Base-by-base conservation (phyloP, 1,140 invertebrate genomes). In the Neodiprion lecontei region DNA sequence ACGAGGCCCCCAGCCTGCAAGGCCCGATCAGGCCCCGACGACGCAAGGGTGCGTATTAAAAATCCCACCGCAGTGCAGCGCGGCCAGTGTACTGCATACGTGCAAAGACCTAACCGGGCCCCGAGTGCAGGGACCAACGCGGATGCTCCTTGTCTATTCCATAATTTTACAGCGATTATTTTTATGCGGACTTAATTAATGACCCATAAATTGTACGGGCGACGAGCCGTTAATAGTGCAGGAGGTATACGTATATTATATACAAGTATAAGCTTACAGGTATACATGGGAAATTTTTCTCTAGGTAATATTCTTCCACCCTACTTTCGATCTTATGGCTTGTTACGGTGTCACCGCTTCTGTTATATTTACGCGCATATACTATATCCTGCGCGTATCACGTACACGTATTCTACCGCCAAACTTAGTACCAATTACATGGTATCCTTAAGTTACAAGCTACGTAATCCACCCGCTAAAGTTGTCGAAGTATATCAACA, bases 81-180 rank as follows among this genome's bases (percentile, higher is more conserved):
- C 28, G 28, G 53, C n/a, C 28, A 0, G 28, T 12, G 3, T 61
- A 61, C n/a, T 9, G n/a, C n/a, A 61, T 17, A 61, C 53, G 53
- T 61, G 53, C 53, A 61, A 61, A 61, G 53, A 61, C 0, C 53
- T 40, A 40, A 61, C 53, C n/a, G 9, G 11, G n/a, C 11, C 53
- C 53, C 53, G 53, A 61, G 11, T 17, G 53, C 11, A 61, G n/a
- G 11, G 11, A 4, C 53, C 53, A 61, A 61, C 53, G 53, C 53
- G 53, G 53, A 61, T 61, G 53, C 53, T 61, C 53, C 53, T 9
- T 61, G 53, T 61, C 53, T 61, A 61, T 61, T 61, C 53, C 53
- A 61, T 11, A 9, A 61, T 61, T 61, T 61, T 14, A 61, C 8
- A 61, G n/a, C 53, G 53, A 14, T 7, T 17, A 61, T 61, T 61